Conservation (phyloP, 2,113 vertebrate species). For the Stercorarius parasiticus region DNA sequence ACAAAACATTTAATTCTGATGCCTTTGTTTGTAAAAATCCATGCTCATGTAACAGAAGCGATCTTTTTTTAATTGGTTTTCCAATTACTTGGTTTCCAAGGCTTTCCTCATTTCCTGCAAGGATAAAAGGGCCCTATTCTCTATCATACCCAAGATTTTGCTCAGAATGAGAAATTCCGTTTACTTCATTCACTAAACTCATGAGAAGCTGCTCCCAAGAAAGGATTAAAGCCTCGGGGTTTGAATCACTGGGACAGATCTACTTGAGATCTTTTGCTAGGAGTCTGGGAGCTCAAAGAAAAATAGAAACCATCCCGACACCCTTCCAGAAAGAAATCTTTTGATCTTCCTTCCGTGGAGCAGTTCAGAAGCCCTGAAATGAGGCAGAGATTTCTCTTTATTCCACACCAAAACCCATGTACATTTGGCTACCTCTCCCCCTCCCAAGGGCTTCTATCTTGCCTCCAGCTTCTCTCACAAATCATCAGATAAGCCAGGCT, state of each 20-base stretch:
- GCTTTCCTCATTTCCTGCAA: not conserved
- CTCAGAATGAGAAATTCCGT: not conserved
- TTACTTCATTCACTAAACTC: not conserved
- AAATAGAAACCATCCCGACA: not conserved
- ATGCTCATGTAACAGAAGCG: not conserved
- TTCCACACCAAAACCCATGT: not conserved
- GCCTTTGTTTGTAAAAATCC: not conserved
- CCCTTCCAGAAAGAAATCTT: not conserved
- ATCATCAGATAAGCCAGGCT: not conserved
- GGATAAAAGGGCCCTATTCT: not conserved
- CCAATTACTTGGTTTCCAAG: not conserved
- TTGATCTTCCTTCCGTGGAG: not conserved
- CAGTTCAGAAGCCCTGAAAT: not conserved
- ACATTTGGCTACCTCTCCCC: not conserved
- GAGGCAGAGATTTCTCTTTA: not conserved
- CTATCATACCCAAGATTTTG: not conserved
- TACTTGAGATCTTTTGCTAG: not conserved
- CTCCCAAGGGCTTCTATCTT: not conserved
- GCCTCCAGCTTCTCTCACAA: not conserved
- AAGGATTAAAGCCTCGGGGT: not conserved
- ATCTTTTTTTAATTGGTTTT: not conserved
- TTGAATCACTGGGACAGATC: not conserved
- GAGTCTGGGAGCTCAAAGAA: not conserved
- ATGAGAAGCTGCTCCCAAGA: not conserved
- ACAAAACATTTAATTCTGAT: not conserved